Evolutionary conservation across 1,140 invertebrate genomes (phyloP).

Genomic region (Glossosoma conforme): DNA sequence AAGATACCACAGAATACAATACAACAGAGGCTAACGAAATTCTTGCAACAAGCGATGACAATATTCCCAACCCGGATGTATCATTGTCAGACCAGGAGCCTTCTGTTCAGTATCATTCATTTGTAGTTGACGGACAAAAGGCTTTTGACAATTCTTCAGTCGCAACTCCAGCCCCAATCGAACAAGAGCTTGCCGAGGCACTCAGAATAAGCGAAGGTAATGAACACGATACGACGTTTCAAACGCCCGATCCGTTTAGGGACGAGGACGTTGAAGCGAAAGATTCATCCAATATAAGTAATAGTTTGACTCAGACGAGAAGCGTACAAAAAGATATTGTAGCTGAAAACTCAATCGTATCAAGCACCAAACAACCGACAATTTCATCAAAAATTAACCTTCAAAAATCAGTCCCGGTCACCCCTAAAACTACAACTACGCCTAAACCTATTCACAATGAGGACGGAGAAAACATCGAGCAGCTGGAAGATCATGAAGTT

Average conservation of each 20-base stretch:
- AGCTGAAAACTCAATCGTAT: constrained; percentile 26
- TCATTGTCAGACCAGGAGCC: constrained; percentile 20
- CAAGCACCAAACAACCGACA: constrained; percentile 30
- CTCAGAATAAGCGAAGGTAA: constrained; percentile 30
- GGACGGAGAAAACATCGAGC: constrained; percentile 59
- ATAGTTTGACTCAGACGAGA: constrained; percentile 35
- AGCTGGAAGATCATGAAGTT: constrained; percentile 63
- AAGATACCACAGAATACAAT: constrained; percentile 28
- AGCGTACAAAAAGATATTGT: constrained; percentile 37
- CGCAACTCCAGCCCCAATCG: constrained; percentile 29
- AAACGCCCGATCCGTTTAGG: constrained; percentile 38
- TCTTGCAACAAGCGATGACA: constrained; percentile 33
- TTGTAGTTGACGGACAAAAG: constrained; percentile 45
- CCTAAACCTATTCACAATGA: constrained; percentile 56
- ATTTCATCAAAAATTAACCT: constrained; percentile 34
- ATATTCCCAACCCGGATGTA: constrained; percentile 17
- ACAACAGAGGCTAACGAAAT: constrained; percentile 33
- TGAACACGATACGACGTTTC: constrained; percentile 38
- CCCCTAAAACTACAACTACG: constrained; percentile 49
- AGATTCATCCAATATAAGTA: constrained; percentile 39
- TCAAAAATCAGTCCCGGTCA: constrained; percentile 11
- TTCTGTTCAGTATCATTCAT: constrained; percentile 40
- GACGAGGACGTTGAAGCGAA: constrained; percentile 45
- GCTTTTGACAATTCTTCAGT: constrained; percentile 39
- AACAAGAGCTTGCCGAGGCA: constrained; percentile 1